Evolutionary conservation across 1,140 invertebrate genomes (phyloP), one percentile per base, ranked within the genome.

Genomic region (Andrena cerasifolii): DNA sequence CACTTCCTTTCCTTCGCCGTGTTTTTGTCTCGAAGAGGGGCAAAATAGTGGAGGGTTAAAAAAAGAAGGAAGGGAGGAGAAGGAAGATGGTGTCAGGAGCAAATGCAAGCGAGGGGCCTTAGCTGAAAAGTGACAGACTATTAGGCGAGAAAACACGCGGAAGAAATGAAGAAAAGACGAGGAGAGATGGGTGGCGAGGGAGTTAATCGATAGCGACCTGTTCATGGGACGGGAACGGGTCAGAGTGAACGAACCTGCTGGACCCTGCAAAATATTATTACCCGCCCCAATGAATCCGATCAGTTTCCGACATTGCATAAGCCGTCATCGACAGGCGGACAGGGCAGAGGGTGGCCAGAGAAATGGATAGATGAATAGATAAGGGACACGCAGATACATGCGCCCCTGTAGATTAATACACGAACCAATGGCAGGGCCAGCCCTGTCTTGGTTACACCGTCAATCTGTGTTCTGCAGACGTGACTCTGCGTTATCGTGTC

Each of bases 221-320:
- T 84, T 89, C 82, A 82, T 78, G 84, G 80, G 75, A 72, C 74
- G 82, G 81, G 81, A 80, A 85, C 84, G 79, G 82, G 87, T 70
- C 84, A 86, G 80, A 87, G 87, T 87, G 88, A 90, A 91, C 86
- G 86, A 87, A 89, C 87, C 88, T 88, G 87, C 88, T 91, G 87
- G 84, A 90, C 85, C 89, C 85, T 88, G 86, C 88, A 89, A 90
- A 91, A 90, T 90, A 89, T 90, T 89, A 89, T 91, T 90, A 90
- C 84, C 77, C 86, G 88, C 88, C 86, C 88, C 86, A 83, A 88
- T 89, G 88, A 89, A 86, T 89, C 87, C 85, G 89, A 89, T 90
- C 87, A 87, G 89, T 89, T 89, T 86, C 87, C 84, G 84, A 86
- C 86, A 85, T 90, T 90, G 87, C 89, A 88, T 90, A 89, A 91